Conservation (phyloP, 2,888 invertebrate genomes). For the Ormyrus nitidulus region DNA sequence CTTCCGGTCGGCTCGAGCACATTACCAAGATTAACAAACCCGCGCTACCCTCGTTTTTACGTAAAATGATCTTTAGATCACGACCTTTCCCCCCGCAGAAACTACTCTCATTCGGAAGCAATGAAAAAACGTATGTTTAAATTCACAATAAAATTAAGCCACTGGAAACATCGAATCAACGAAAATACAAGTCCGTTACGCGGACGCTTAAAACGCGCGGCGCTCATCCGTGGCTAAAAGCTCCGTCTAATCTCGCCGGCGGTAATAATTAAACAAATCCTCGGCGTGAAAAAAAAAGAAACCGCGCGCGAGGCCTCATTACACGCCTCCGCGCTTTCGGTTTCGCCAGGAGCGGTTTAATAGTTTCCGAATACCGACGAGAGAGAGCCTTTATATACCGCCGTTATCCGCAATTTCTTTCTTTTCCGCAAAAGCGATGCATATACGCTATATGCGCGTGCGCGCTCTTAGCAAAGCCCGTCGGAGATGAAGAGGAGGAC, state of each 20-base stretch:
- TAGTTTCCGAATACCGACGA: conserved; percentile 21
- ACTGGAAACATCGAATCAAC: background rate
- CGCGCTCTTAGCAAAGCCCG: background rate
- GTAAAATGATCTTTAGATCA: conserved; percentile 15
- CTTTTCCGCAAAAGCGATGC: background rate
- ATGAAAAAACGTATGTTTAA: too few relatives aligned
- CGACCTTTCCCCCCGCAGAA: background rate
- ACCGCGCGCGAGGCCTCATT: too few relatives aligned
- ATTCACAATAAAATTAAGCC: too few relatives aligned
- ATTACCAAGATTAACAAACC: conserved; percentile 74
- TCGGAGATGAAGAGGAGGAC: background rate
- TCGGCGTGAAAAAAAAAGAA: background rate
- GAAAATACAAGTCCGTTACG: background rate
- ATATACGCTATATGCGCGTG: background rate
- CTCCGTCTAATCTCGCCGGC: conserved; percentile 5
- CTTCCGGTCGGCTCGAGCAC: conserved; percentile 70
- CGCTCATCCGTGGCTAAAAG: conserved; percentile 32
- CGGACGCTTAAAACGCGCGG: background rate
- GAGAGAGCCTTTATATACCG: background rate
- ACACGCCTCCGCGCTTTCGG: background rate
- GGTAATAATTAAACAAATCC: conserved; percentile 1
- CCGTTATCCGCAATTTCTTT: conserved; percentile 40
- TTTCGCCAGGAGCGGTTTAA: conserved; percentile 1
- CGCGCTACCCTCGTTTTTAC: conserved; percentile 49
- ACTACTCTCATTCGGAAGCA: conserved; percentile 8